Evolutionary conservation across 1,140 invertebrate species (phyloP).

Genomic region (Argopecten irradians): DNA sequence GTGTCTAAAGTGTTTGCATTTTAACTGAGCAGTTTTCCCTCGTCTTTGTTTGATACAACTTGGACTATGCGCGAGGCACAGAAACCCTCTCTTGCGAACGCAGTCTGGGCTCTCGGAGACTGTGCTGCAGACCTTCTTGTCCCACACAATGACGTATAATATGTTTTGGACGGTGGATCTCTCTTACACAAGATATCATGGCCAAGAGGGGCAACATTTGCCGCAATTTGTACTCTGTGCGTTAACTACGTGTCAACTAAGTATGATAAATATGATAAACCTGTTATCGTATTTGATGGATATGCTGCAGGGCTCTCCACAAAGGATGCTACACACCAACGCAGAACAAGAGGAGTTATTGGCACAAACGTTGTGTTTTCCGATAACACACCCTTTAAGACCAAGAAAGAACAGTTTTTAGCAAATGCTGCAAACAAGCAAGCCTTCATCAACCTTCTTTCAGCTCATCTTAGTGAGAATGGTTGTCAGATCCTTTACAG

Average conservation of each 20-base stretch:
- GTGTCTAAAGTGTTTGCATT: too few relatives aligned
- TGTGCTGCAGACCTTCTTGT: too few relatives aligned
- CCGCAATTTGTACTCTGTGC: background rate
- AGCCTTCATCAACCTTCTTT: constrained; percentile 26
- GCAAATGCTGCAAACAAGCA: constrained; percentile 32
- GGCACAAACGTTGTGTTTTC: constrained; percentile 18
- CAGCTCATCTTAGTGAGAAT: too few relatives aligned
- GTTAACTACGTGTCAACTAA: background rate
- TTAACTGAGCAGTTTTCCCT: constrained; percentile 27
- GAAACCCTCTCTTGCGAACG: constrained; percentile 40
- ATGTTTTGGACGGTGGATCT: too few relatives aligned
- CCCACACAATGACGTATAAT: too few relatives aligned
- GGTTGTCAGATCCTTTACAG: too few relatives aligned
- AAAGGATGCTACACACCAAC: constrained; percentile 18
- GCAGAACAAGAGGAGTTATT: constrained; percentile 27
- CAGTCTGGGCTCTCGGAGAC: constrained; percentile 34
- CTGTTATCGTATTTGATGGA: background rate
- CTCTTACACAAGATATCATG: constrained; percentile 27
- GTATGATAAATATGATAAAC: too few relatives aligned
- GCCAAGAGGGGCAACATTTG: background rate
- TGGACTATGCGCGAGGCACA: constrained; percentile 37
- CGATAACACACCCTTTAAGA: constrained; percentile 15
- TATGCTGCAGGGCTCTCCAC: constrained; percentile 13
- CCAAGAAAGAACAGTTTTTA: constrained; percentile 25
- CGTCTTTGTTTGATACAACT: constrained; percentile 42